These are phyloP conservation scores for Loriculus beryllinus DNA, from an alignment of 2,797 vertebrate species.

Conservation along the genomic window DNA sequence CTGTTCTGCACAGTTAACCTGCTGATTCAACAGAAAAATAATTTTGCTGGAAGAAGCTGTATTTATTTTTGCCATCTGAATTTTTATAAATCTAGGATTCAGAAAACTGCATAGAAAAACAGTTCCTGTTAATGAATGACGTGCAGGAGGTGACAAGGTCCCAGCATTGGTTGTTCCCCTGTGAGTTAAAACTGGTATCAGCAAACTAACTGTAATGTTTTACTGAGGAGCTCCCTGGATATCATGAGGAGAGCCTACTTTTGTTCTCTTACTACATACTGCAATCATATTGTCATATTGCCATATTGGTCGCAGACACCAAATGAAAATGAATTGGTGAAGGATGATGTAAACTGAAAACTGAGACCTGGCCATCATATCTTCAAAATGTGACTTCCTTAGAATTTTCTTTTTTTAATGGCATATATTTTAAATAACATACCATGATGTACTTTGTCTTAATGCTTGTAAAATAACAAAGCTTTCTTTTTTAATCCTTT, in stretches of 20 bases:
- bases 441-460: background rate
- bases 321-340: background rate
- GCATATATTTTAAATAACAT: background rate
- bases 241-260: background rate
- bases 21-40: background rate
- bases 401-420: background rate
- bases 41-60: background rate
- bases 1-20: background rate
- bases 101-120: background rate
- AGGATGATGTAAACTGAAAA: background rate
- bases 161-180: background rate
- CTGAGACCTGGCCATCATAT: background rate
- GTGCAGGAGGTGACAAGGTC: background rate
- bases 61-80: slow-evolving; percentile 4
- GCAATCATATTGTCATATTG: background rate
- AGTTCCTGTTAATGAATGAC: background rate
- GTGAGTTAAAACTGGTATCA: background rate
- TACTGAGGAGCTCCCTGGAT: background rate
- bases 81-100: background rate
- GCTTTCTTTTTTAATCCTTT: accelerated
- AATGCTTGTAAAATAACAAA: background rate
- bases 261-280: background rate
- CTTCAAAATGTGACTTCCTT: background rate
- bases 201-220: background rate
- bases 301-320: background rate